Base-by-base conservation (phyloP, 2,113 vertebrate genomes). In the Austrofundulus limnaeus region DNA sequence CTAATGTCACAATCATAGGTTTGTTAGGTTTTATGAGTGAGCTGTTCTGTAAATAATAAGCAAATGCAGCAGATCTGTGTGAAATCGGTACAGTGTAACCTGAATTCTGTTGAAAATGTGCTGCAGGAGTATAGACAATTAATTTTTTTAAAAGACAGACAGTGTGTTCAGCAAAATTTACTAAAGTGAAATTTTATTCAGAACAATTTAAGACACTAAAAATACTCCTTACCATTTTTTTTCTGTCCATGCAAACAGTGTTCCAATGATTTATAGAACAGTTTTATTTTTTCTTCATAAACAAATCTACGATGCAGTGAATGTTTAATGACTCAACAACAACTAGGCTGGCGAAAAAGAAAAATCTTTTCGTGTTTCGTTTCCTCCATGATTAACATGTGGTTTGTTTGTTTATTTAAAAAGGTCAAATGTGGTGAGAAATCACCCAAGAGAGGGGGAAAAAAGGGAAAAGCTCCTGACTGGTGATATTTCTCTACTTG, bases 401-500 rank as follows among this genome's bases (percentile, higher is more conserved):
- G 76, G 66, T 83, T 76, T 78, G 78, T 84, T 81, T 82, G 74
- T 84, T 79, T 81, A 72, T 66, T 80, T 28, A 58, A 81, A 80
- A 89, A 81, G 85, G 82, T 86, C 80, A 75, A 67, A 14, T 68
- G 7, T 48, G 59, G 58, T 83, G 80, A 85, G 82, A 66, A 76
- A 83, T 83, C 1, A 45, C 71, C 24, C 4, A 19, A 39, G 73
- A 77, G 63, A 61, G 41, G 55, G 11, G 50, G 39, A 61, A 59
- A 51, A 70, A 45, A 78, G 17, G 38, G 21, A 52, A 42, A 52
- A 11, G 24, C 67, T 53, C 51, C 51, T 75, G 83, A 85, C 87
- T 79, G 86, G 84, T 61, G 52, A 87, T 88, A 85, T 80, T 84
- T 90, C 84, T 88, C 72, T 66, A 64, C 64, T 68, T 85, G 55